A percentile compares a stretch with the other conserved stretches of the same genome.
Evolutionary conservation across 2,888 invertebrate species (phyloP).

Genomic region (Mesorhabditis sp.): DNA sequence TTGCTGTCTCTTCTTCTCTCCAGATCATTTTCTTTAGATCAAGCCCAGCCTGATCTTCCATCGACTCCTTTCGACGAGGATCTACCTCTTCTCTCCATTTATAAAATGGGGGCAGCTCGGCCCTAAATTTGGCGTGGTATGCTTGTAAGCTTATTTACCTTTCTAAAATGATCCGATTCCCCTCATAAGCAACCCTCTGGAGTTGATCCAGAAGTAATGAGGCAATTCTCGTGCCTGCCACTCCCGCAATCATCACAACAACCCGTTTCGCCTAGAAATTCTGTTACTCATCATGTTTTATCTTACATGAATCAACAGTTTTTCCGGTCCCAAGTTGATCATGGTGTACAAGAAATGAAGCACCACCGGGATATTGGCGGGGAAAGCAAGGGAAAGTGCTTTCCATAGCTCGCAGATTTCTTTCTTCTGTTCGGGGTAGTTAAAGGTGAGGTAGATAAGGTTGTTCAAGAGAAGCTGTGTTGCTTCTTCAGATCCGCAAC

Average conservation of each 20-base stretch:
- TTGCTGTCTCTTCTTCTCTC: slow-evolving; percentile 27
- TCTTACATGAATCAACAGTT: slow-evolving; percentile 80
- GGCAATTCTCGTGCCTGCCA: slow-evolving; percentile 83
- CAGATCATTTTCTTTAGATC: not conserved
- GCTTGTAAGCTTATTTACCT: not conserved
- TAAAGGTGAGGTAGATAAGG: slow-evolving; percentile 84
- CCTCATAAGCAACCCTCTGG: slow-evolving; percentile 25
- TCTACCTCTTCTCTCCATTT: slow-evolving; percentile 65
- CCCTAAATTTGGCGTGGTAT: slow-evolving; percentile 64
- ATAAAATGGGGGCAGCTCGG: slow-evolving; percentile 96
- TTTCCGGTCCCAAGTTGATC: slow-evolving; percentile 92
- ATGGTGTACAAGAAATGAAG: slow-evolving; percentile 91
- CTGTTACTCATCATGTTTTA: not conserved
- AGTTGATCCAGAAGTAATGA: slow-evolving; percentile 96
- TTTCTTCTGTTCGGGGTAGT: slow-evolving; percentile 90
- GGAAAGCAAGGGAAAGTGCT: slow-evolving; percentile 89
- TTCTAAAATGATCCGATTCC: slow-evolving; percentile 5
- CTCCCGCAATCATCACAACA: slow-evolving; percentile 83
- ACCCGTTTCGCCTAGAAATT: slow-evolving; percentile 83
- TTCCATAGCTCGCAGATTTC: slow-evolving; percentile 89
- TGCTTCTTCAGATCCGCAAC: slow-evolving; percentile 97
- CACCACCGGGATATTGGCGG: slow-evolving; percentile 92
- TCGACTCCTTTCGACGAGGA: slow-evolving; percentile 3
- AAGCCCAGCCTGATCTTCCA: slow-evolving; percentile 8
- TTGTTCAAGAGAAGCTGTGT: slow-evolving; percentile 99